phyloP scores from a whole-genome alignment of 2,888 invertebrate genomes.

The Eurois occulta region DNA sequence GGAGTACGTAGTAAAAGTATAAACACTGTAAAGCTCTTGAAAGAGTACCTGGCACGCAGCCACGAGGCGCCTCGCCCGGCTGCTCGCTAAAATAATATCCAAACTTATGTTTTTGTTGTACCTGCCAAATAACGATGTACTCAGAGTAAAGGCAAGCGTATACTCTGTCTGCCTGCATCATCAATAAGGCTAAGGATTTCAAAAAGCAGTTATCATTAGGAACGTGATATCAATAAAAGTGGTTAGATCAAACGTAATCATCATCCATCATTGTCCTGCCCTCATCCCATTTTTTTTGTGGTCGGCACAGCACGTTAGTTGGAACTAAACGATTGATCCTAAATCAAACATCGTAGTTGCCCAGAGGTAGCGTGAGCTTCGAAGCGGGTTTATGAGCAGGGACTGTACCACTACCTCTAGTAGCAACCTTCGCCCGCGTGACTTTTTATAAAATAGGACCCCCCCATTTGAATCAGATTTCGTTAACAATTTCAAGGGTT shows the following conservation, averaged over 20 bases:
- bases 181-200: background rate
- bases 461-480: no score
- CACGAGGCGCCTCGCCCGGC: slow-evolving; percentile 69
- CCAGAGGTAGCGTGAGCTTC: background rate
- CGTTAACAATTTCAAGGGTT: no score
- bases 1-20: slow-evolving; percentile 13
- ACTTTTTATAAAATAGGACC: no score
- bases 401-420: background rate
- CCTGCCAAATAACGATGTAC: slow-evolving; percentile 64
- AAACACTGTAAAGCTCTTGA: slow-evolving; percentile 32
- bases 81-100: slow-evolving; percentile 65
- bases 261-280: background rate
- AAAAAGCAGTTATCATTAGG: background rate
- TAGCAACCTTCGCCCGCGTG: no score
- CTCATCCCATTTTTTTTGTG: background rate
- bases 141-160: slow-evolving; percentile 11
- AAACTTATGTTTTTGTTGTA: slow-evolving; percentile 67
- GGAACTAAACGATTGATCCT: background rate
- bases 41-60: slow-evolving; percentile 68
- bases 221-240: background rate
- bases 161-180: background rate
- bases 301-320: background rate
- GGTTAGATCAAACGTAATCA: background rate
- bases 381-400: background rate
- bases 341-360: background rate